These are phyloP conservation scores for Callosobruchus maculatus DNA, from an alignment of 2,888 invertebrate species.

Conservation along the genomic window DNA sequence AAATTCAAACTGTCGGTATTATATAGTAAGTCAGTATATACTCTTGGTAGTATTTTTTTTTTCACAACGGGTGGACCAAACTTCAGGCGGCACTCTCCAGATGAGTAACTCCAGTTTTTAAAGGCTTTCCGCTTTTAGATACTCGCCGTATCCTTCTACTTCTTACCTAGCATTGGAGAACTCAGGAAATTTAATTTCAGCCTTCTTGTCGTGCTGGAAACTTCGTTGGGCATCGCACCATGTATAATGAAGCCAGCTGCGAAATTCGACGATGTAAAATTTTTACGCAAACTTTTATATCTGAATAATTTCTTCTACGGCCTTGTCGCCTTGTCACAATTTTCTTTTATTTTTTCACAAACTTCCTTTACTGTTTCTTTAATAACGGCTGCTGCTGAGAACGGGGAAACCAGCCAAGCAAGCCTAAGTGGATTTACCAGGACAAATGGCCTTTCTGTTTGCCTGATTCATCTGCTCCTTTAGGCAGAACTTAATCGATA, in stretches of 20 bases:
- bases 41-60: no score
- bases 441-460: background rate
- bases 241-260: background rate
- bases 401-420: background rate
- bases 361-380: background rate
- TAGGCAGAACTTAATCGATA: no score
- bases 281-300: background rate
- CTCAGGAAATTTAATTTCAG: background rate
- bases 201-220: background rate
- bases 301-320: background rate
- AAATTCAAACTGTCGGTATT: no score
- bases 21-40: no score
- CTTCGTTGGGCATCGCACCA: background rate
- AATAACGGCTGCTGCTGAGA: background rate
- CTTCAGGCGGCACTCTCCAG: no score
- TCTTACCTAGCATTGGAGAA: background rate
- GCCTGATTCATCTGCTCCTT: no score
- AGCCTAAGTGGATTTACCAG: background rate
- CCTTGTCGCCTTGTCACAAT: background rate
- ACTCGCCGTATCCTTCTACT: background rate
- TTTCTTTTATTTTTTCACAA: background rate
- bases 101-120: no score
- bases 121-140: no score
- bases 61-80: no score
- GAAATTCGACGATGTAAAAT: background rate